These are phyloP conservation scores for Poeciliopsis presidionis DNA, from an alignment of 2,797 vertebrate genomes.

Conservation along the genomic window DNA sequence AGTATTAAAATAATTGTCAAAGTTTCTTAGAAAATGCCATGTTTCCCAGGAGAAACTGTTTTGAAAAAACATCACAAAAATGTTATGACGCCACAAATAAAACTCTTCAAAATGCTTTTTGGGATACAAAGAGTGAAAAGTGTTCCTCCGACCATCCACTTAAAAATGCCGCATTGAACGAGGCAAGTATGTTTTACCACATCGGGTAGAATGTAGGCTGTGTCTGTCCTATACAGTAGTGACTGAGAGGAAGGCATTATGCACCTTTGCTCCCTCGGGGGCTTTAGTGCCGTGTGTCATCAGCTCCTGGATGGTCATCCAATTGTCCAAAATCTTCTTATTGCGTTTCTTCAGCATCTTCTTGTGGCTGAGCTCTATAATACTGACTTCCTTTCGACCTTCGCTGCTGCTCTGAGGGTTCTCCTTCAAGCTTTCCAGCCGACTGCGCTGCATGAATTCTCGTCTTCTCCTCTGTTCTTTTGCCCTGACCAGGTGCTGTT, in stretches of 20 bases:
- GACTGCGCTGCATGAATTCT: slow-evolving; percentile 96
- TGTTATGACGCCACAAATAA: slow-evolving; percentile 72
- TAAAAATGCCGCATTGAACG: slow-evolving; percentile 99
- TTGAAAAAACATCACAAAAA: slow-evolving; percentile 69
- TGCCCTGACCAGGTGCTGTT: slow-evolving; percentile 92
- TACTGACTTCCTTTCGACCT: slow-evolving; percentile 90
- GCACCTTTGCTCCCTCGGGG: slow-evolving; percentile 90
- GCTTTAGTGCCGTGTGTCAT: slow-evolving; percentile 97
- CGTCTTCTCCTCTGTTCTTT: slow-evolving; percentile 92
- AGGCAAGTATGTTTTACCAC: slow-evolving; percentile 95
- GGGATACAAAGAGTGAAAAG: slow-evolving; percentile 95
- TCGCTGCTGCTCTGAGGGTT: slow-evolving; percentile 91
- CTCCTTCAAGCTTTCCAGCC: slow-evolving; percentile 91
- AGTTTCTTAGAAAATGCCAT: slow-evolving; percentile 69
- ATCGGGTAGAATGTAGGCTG: slow-evolving; percentile 85
- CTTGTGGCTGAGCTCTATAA: slow-evolving; percentile 97
- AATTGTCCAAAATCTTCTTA: slow-evolving; percentile 99
- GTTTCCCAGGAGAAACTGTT: slow-evolving; percentile 59
- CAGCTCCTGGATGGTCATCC: slow-evolving; percentile 99
- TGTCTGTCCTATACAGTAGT: slow-evolving; percentile 89
- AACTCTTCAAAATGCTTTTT: slow-evolving; percentile 87
- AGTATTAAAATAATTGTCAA: slow-evolving; percentile 71
- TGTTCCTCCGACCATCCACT: slow-evolving; percentile 82
- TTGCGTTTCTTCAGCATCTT: slow-evolving; percentile 99
- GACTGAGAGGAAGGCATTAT: slow-evolving; percentile 98